These are phyloP conservation scores for Anniella stebbinsi DNA, from an alignment of 2,797 vertebrate genomes.

Conservation along the genomic window DNA sequence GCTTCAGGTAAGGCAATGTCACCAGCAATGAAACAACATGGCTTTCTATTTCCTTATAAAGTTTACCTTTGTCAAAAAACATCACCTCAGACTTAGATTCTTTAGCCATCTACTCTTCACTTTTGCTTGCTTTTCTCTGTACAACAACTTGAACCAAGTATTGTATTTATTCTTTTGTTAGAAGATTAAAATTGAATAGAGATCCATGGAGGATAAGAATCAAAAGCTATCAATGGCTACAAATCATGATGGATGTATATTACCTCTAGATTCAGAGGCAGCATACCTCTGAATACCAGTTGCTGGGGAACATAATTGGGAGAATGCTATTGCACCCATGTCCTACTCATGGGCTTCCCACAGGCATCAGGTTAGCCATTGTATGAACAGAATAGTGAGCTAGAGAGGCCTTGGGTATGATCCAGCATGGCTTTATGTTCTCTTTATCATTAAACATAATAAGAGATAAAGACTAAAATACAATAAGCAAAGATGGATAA, in stretches of 20 bases:
- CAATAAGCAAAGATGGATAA: neutral
- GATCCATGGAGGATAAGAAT: neutral
- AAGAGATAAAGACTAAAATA: neutral
- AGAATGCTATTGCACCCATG: too few relatives aligned
- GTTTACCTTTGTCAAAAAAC: neutral
- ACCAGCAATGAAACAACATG: neutral
- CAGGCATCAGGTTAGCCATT: too few relatives aligned
- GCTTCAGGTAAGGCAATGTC: neutral
- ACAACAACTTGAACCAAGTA: neutral
- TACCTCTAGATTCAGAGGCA: too few relatives aligned
- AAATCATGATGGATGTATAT: neutral
- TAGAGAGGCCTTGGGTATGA: neutral
- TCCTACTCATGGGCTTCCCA: too few relatives aligned
- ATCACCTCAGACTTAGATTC: neutral
- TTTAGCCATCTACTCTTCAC: neutral
- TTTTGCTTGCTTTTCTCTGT: neutral
- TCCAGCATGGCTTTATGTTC: neutral
- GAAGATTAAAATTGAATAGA: neutral
- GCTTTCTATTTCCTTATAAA: neutral
- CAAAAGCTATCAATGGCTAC: too few relatives aligned
- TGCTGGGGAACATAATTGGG: too few relatives aligned
- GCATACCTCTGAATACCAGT: too few relatives aligned
- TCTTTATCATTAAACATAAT: neutral
- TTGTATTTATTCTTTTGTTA: neutral
- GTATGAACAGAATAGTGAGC: too few relatives aligned